Percentiles rank a stretch among this genome's conserved stretches.
phyloP scores from a whole-genome alignment of 2,797 vertebrate genomes.

The Sebastes elongatus region DNA sequence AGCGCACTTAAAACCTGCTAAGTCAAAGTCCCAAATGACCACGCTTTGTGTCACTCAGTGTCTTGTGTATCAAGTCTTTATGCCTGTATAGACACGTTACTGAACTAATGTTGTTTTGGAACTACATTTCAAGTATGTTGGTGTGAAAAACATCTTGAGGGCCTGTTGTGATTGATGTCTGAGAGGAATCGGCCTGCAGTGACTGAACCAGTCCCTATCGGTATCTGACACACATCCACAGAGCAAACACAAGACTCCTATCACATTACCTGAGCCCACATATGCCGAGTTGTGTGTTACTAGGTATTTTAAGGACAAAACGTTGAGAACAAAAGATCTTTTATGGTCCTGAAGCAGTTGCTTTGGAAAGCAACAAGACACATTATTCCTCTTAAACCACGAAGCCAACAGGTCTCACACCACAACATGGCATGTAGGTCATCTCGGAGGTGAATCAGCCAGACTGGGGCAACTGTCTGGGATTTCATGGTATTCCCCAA shows the following conservation, averaged over 20 bases:
- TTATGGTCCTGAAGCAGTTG: slow-evolving; percentile 40
- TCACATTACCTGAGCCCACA: slow-evolving; percentile 58
- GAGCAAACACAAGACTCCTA: slow-evolving; percentile 41
- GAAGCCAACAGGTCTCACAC: slow-evolving; percentile 24
- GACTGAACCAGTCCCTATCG: slow-evolving; percentile 10
- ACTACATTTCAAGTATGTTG: slow-evolving; percentile 27
- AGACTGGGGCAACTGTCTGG: slow-evolving; percentile 59
- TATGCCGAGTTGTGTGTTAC: slow-evolving; percentile 33
- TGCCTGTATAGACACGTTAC: slow-evolving; percentile 36
- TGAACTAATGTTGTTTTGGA: slow-evolving; percentile 16
- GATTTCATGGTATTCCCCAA: slow-evolving; percentile 16
- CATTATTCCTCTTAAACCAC: slow-evolving; percentile 18
- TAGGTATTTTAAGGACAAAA: slow-evolving; percentile 59
- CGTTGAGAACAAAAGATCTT: slow-evolving; percentile 49
- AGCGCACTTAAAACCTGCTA: slow-evolving; percentile 30
- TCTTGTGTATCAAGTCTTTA: slow-evolving; percentile 10
- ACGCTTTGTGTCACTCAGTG: slow-evolving; percentile 21
- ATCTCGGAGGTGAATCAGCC: slow-evolving; percentile 5
- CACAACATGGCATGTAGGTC: slow-evolving; percentile 49
- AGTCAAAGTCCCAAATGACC: slow-evolving; percentile 41
- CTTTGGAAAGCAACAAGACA: slow-evolving; percentile 29
- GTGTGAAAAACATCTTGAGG: slow-evolving; percentile 50
- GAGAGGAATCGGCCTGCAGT: slow-evolving; percentile 31
- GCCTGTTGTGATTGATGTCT: slow-evolving; percentile 46
- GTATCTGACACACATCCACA: slow-evolving; percentile 41